Evolutionary conservation across 2,797 vertebrate species (phyloP), one percentile per base, ranked within the genome.

Genomic region (Enteromius argenteus): DNA sequence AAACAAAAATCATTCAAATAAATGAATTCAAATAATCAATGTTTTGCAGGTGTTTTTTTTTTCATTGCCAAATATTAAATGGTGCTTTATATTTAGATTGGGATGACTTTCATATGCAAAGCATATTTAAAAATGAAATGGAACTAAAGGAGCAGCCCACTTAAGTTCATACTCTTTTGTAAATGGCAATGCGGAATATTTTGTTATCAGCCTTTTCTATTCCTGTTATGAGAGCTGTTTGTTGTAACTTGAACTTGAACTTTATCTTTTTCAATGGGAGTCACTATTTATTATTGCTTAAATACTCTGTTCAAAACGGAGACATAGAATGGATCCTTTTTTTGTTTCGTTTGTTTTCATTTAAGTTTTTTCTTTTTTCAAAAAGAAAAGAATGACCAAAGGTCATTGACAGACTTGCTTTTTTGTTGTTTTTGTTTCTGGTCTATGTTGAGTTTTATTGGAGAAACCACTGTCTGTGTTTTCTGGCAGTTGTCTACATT

Each of bases 181-280:
- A 99, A 98, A 98, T 98, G 98, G 97, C 97, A 99, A 98, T 99
- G 97, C 96, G 97, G 96, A 99, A 98, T 99, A 99, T 99, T 99
- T 99, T 99, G 97, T 99, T 99, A 99, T 98, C 96, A 96, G 97
- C 97, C 96, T 99, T 99, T 99, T 99, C 97, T 99, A 99, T 98
- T 99, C 97, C 97, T 99, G 97, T 98, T 97, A 97, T 97, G 96
- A 99, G 97, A 98, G 97, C 97, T 99, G 98, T 99, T 98, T 99
- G 98, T 99, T 97, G 97, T 99, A 98, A 99, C 97, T 98, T 99
- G 97, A 99, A 96, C 95, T 95, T 96, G 95, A 99, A 98, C 97
- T 97, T 98, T 98, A 99, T 99, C 97, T 99, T 99, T 99, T 99
- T 97, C 97, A 97, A 98, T 97, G 97, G 97, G 97, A 99, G 97